Conservation (phyloP, 2,888 invertebrate genomes). For the Dolichomitus sp. region DNA sequence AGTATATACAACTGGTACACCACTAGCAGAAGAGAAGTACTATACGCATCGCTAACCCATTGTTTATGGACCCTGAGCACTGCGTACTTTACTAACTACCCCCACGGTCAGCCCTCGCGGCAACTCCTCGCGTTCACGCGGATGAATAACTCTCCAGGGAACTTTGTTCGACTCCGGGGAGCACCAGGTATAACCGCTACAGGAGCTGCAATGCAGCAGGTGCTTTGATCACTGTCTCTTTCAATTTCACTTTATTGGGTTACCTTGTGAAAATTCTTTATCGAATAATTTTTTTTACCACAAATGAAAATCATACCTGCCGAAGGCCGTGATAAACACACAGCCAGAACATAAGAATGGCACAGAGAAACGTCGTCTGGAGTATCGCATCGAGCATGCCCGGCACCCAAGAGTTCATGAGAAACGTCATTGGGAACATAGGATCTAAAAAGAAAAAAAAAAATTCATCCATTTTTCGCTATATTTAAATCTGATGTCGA, state of each 20-base stretch:
- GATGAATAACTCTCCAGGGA: constrained; percentile 53
- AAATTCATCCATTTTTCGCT: neutral
- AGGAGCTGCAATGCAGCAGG: constrained; percentile 10
- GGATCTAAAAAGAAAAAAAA: constrained; percentile 91
- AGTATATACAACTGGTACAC: constrained; percentile 36
- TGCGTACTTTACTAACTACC: constrained; percentile 82
- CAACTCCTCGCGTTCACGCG: constrained; percentile 30
- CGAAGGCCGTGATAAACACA: constrained; percentile 98
- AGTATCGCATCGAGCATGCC: constrained; percentile 97
- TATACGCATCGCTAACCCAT: constrained; percentile 79
- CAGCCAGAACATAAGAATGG: constrained; percentile 97
- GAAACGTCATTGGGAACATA: constrained; percentile 95
- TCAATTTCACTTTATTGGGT: neutral
- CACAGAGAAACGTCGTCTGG: constrained; percentile 96
- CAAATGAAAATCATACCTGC: constrained; percentile 88
- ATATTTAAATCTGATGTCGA: neutral
- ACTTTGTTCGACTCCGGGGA: constrained; percentile 9
- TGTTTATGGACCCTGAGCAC: constrained; percentile 82
- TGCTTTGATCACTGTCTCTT: constrained; percentile 14
- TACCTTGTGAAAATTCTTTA: neutral
- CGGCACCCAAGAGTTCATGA: constrained; percentile 96
- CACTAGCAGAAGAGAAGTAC: constrained; percentile 29
- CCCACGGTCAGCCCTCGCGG: constrained; percentile 66
- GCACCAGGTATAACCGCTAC: constrained; percentile 11
- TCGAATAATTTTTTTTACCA: neutral